Conservation (phyloP, 2,888 invertebrate species). For the Uropetala carovei region DNA sequence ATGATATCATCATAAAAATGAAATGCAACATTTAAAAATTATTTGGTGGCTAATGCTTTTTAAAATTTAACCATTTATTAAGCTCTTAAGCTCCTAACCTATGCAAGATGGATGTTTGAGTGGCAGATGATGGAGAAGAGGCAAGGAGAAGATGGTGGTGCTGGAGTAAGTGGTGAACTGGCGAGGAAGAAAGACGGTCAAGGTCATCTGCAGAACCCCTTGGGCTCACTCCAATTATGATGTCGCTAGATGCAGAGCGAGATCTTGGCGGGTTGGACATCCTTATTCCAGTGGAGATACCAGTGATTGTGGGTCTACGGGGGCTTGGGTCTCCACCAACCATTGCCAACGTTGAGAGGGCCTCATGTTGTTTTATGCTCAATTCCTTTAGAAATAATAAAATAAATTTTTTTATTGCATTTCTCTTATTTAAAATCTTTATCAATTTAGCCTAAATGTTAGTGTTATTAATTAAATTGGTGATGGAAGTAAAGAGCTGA, state of each 20-base stretch:
- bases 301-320: conserved; percentile 68
- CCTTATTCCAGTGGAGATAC: conserved; percentile 69
- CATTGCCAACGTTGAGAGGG: conserved; percentile 70
- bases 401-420: conserved; percentile 49
- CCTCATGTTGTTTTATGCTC: conserved; percentile 74
- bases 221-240: conserved; percentile 69
- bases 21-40: too few relatives aligned
- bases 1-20: neutral
- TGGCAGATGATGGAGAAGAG: conserved; percentile 38
- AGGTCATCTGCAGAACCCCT: conserved; percentile 71
- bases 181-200: conserved; percentile 70
- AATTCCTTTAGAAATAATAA: conserved; percentile 71
- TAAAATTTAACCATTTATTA: neutral
- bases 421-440: neutral
- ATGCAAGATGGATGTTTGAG: conserved; percentile 42
- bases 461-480: neutral
- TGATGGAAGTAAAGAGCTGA: neutral
- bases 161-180: conserved; percentile 45
- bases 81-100: neutral
- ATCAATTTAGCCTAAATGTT: neutral
- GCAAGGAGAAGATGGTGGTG: conserved; percentile 58
- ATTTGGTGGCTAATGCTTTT: neutral
- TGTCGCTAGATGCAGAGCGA: conserved; percentile 71
- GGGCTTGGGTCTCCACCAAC: conserved; percentile 77
- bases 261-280: conserved; percentile 69